These are phyloP conservation scores for Clarias fuscus DNA, from an alignment of 2,797 vertebrate genomes.

Conservation along the genomic window DNA sequence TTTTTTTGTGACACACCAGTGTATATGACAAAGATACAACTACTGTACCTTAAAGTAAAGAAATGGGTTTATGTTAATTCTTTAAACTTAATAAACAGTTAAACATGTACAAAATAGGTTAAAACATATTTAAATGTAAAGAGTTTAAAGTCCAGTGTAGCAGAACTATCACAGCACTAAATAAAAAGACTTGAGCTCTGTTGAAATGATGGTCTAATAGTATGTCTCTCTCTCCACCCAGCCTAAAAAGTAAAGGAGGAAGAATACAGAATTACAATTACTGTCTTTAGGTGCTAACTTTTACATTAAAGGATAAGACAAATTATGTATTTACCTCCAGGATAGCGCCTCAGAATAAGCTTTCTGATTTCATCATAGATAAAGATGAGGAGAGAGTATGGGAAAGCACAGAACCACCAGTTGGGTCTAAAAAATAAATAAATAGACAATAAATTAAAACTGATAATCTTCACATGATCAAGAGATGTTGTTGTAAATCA, in stretches of 20 bases:
- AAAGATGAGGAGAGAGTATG: constrained; percentile 86
- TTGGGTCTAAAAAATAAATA: constrained; percentile 70
- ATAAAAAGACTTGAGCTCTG: constrained; percentile 49
- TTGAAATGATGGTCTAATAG: constrained; percentile 72
- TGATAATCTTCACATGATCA: not conserved
- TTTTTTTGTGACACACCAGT: too few species aligned
- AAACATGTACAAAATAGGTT: constrained; percentile 50
- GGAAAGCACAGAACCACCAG: constrained; percentile 90
- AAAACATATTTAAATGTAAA: constrained; percentile 49
- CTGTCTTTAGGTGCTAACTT: not conserved
- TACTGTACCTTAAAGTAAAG: constrained; percentile 12
- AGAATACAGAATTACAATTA: not conserved
- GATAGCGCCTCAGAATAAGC: constrained; percentile 82
- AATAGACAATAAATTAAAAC: constrained; percentile 12
- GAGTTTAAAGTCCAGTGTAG: constrained; percentile 51
- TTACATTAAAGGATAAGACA: not conserved
- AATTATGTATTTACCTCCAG: constrained; percentile 74
- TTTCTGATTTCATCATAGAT: constrained; percentile 86
- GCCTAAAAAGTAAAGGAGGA: constrained; percentile 65
- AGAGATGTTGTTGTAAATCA: not conserved
- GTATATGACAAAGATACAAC: constrained; percentile 12
- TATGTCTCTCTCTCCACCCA: constrained; percentile 89
- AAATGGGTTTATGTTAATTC: constrained; percentile 21
- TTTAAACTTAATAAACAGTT: constrained; percentile 54
- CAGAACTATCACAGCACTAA: constrained; percentile 60